A percentile compares a stretch with the other conserved stretches of the same genome.
Evolutionary conservation across 2,888 invertebrate species (phyloP).

Genomic region (Drosophila anomalata): DNA sequence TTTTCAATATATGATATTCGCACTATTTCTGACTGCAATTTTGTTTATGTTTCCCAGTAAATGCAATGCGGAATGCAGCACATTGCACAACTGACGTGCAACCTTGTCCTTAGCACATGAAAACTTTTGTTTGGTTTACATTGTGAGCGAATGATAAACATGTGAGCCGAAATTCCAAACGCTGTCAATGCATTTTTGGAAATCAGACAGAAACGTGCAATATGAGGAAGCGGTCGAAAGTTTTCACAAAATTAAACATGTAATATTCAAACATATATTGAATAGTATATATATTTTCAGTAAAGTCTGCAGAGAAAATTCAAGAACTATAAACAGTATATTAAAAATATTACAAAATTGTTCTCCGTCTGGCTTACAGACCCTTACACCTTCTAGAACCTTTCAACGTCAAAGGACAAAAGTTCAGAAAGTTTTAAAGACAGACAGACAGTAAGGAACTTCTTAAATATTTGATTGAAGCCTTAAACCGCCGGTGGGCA

Average conservation of each 20-base stretch:
- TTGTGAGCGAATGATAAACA: conserved; percentile 53
- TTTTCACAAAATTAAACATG: not conserved
- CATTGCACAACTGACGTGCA: conserved; percentile 48
- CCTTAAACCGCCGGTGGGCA: not conserved
- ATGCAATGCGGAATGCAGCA: conserved; percentile 64
- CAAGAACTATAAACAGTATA: too few relatives aligned
- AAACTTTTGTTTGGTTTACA: conserved; percentile 50
- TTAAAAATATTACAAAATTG: too few relatives aligned
- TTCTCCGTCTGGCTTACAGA: too few relatives aligned
- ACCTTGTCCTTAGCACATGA: conserved; percentile 75
- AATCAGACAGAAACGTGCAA: conserved; percentile 7
- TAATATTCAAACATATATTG: not conserved
- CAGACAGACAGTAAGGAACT: not conserved
- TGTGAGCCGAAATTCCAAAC: conserved; percentile 37
- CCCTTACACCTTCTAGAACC: not conserved
- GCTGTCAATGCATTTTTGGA: conserved; percentile 35
- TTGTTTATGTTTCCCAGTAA: conserved; percentile 65
- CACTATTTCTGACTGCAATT: conserved; percentile 54
- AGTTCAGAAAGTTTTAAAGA: not conserved
- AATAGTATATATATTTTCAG: too few relatives aligned
- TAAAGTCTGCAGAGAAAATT: too few relatives aligned
- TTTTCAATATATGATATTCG: conserved; percentile 48
- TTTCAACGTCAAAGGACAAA: not conserved
- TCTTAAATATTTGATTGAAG: not conserved
- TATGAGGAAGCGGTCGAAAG: not conserved